A percentile compares a stretch with the other conserved stretches of the same genome.
phyloP scores from a whole-genome alignment of 1,140 invertebrate species.

The Pseudachorutes palmiensis region DNA sequence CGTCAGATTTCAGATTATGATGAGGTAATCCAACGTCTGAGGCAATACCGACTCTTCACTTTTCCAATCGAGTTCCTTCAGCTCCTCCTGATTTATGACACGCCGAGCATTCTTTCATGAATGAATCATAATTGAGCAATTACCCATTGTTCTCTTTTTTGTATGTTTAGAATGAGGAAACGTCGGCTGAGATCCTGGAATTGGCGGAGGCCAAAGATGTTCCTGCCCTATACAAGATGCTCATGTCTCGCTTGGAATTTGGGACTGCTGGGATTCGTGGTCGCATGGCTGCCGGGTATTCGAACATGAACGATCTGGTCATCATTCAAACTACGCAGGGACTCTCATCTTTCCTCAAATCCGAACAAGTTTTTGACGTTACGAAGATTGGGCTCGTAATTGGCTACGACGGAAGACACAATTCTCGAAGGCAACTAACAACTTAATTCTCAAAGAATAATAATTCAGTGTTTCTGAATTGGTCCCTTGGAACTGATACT shows the following conservation, averaged over 20 bases:
- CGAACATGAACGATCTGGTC: constrained; percentile 93
- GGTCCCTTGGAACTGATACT: neutral
- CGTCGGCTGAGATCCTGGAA: constrained; percentile 46
- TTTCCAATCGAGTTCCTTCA: no score
- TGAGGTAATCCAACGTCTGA: no score
- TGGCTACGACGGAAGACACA: constrained; percentile 90
- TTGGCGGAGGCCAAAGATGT: neutral
- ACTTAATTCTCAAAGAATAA: neutral
- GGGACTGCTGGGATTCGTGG: constrained; percentile 86
- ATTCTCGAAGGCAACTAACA: constrained; percentile 66
- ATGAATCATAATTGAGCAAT: no score
- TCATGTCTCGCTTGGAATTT: constrained; percentile 57
- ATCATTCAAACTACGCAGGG: constrained; percentile 95
- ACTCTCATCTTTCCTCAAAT: constrained; percentile 54
- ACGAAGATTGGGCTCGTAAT: constrained; percentile 66
- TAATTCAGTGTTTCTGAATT: neutral
- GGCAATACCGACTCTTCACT: no score
- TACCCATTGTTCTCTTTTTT: constrained; percentile 15
- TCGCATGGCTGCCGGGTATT: constrained; percentile 83
- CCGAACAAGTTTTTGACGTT: constrained; percentile 53
- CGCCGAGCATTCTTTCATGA: no score
- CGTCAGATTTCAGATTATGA: no score
- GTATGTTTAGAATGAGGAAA: constrained; percentile 47
- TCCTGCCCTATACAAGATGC: neutral
- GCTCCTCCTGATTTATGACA: no score